Evolutionary conservation across 2,113 vertebrate species (phyloP), one percentile per base, ranked within the genome.

Genomic region (Chaenogobius annularis): DNA sequence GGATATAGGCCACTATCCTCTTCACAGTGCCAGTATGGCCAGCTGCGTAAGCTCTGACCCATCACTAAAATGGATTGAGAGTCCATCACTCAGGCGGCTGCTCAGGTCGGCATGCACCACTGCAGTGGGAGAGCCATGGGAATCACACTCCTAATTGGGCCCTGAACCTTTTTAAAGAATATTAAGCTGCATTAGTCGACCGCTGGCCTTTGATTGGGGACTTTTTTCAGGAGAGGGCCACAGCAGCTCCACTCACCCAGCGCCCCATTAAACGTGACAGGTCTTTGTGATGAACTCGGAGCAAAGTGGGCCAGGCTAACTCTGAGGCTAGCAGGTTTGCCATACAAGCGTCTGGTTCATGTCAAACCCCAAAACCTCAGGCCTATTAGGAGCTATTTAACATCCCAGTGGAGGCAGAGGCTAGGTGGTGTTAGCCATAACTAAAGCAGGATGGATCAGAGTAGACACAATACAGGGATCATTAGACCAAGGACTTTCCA

Each of bases 171-270:
- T 93, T 93, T 89, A 92, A 93, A 93, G 89, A 92, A 93, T 91
- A 94, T 93, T 92, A 93, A 93, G 91, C 91, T 90, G 93, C 89
- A 91, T 94, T 94, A 92, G 91, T 86, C 86, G 89, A 91, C 90
- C 86, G 81, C 85, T 83, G 87, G 89, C 86, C 84, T 92, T 93
- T 93, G 90, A 92, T 91, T 74, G 44, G 54, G 73, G 83, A 75
- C 88, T 90, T 89, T 89, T 89, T 89, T 92, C 84, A 83, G 69
- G 84, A 87, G 85, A 81, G 84, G 81, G 79, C 90, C 85, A 82
- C 87, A 86, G 90, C 88, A 73, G 88, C 58, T 82, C 90, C 91
- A 91, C 92, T 93, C 92, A 92, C 87, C 90, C 91, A 89, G 90
- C 88, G 82, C 90, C 78, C 92, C 92, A 93, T 93, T 93, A 92